phyloP scores from a whole-genome alignment of 2,888 invertebrate species.

The Aspidapion aeneum region DNA sequence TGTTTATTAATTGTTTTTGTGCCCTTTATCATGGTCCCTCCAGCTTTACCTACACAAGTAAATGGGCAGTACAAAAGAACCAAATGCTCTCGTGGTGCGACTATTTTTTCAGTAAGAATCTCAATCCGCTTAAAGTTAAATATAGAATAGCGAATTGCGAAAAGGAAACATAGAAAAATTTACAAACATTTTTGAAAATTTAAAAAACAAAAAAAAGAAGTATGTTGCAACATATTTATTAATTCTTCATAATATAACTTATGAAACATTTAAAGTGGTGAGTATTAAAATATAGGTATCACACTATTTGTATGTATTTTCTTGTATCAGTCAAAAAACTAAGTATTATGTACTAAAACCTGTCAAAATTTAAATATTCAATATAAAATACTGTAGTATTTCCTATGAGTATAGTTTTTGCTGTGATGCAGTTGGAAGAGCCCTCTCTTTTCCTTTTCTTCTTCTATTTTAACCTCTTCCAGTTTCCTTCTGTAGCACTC shows the following conservation, averaged over 20 bases:
- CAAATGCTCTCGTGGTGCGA: no score
- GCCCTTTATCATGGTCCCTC: no score
- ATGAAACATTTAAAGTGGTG: not conserved
- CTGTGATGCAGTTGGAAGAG: constrained; percentile 71
- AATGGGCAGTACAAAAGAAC: no score
- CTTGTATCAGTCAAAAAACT: not conserved
- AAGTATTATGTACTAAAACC: not conserved
- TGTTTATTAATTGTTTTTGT: no score
- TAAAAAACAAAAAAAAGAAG: not conserved
- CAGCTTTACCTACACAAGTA: no score
- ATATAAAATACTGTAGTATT: constrained; percentile 55
- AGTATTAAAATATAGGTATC: not conserved
- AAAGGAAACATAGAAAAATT: no score
- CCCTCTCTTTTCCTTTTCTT: constrained; percentile 62
- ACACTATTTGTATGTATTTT: not conserved
- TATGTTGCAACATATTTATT: not conserved
- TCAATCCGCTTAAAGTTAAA: no score
- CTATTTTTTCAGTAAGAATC: no score
- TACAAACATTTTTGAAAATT: not conserved
- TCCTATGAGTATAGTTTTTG: constrained; percentile 70
- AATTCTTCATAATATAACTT: not conserved
- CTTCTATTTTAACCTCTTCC: constrained; percentile 51
- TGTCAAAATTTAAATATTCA: constrained; percentile 18
- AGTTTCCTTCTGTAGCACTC: constrained; percentile 37
- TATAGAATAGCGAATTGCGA: no score